Base-by-base conservation (phyloP, 2,888 invertebrate species). In the Aethes cnicana region DNA sequence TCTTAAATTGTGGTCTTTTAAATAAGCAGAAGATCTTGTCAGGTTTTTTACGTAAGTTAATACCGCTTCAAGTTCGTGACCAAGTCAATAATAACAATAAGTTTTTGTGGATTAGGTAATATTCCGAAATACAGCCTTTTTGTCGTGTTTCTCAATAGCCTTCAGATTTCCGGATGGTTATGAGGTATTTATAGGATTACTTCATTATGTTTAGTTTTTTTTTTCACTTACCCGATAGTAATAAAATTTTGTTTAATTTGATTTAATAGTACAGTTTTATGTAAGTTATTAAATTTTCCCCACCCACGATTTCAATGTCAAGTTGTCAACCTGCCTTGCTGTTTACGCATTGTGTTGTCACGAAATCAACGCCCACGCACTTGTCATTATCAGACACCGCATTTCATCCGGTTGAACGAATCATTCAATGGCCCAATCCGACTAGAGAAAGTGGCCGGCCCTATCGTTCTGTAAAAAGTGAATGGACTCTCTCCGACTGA, bases 381-480 rank as follows among this genome's bases (percentile, higher is more conserved):
- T 42, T 43, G 30, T 43, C 42, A 43, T 43, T 9, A 42, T 20
- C 16, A 35, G 30, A 4, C 30, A 36, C 18, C 17, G 17, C 37
- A 39, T 23, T 50, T 26, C 37, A 32, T 36, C 36, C 9, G 50
- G 6, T 20, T 37, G 50, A 50, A 50, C 44, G 43, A n/a, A 43
- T 36, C 50, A 50, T 50, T 43, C 50, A 37, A 50, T 50, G 50
- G 21, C 50, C 50, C 50, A 44, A 50, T 44, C 44, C 36, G 20
- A 16, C 28, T 12, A 50, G 50, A 44, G 50, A 50, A 50, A 50
- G 50, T 11, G 20, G 36, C 50, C 41, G 36, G 50, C 30, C 50
- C 36, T 44, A 21, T 9, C 43, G 36, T 25, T 39, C n/a, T 30
- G 20, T 36, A 43, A 43, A 50, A 50, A 50, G 50, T 43, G 50